Base-by-base conservation (phyloP, 2,113 vertebrate species). In the Chaetorhynchus papuensis region DNA sequence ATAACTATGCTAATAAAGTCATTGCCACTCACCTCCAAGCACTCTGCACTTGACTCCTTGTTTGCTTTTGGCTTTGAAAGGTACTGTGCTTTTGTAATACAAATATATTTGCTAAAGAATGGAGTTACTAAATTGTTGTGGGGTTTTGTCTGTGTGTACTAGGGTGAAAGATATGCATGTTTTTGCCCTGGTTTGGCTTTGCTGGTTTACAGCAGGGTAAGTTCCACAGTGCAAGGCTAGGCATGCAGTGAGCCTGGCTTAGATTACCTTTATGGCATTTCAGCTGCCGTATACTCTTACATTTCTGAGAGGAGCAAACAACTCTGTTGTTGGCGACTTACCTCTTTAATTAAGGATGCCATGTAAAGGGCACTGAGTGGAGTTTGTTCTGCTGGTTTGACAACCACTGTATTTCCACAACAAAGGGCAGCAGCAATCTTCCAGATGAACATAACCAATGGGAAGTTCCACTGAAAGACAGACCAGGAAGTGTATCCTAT, bases 301-400 rank as follows among this genome's bases (percentile, higher is more conserved):
- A 70, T 59, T 79, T 79, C 72, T 70, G 65, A 89, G 60, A 64
- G 80, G 12, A 19, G 24, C 11, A 68, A 63, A 60, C 61, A 71
- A 33, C 30, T 87, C 56, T 69, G n/a, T n/a, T 78, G 69, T 69
- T 84, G 45, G 21, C 23, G 24, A 96, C 97, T 97, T 91, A 99
- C 99, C 98, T 99, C 99, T 98, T 98, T 98, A 96, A 99, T 98
- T 96, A 99, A 97, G n/a, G 98, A 97, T 56, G 98, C 98, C 98
- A 99, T 98, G 53, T 99, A 97, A 95, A 99, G 98, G 54, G 99
- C 99, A 45, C 98, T 98, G 74, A 99, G 97, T 47, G 99, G 99
- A 26, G 99, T 99, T 96, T 99, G 98, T 70, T 99, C 98, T 35
- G 99, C 98, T 47, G 99, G 99, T 86, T 99, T 99, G 93, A 99